These are phyloP conservation scores for Nomada lathburiana DNA, from an alignment of 2,888 invertebrate species.

Conservation along the genomic window DNA sequence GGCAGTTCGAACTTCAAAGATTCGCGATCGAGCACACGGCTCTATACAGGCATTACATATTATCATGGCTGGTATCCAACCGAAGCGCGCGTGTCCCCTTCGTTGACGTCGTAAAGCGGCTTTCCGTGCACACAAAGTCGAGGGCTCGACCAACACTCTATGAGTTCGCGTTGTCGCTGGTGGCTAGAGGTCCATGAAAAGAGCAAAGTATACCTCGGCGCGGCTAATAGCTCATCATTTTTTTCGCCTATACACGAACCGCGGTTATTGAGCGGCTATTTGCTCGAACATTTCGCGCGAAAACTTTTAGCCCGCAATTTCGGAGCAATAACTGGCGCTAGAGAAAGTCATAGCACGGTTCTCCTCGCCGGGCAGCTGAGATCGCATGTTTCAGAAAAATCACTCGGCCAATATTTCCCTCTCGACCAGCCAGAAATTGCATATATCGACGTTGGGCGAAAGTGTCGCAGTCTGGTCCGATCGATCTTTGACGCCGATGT, in stretches of 20 bases:
- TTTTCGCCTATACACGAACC: slow-evolving; percentile 15
- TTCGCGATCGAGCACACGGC: slow-evolving; percentile 55
- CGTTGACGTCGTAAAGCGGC: slow-evolving; percentile 67
- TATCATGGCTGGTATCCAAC: slow-evolving; percentile 68
- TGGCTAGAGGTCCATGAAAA: slow-evolving; percentile 56
- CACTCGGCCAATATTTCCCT: background rate
- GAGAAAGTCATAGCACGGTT: too few species aligned
- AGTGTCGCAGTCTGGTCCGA: slow-evolving; percentile 51
- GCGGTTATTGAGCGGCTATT: slow-evolving; percentile 38
- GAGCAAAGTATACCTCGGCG: slow-evolving; percentile 66
- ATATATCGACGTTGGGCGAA: slow-evolving; percentile 32
- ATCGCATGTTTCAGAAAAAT: too few species aligned
- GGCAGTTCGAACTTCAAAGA: slow-evolving; percentile 66
- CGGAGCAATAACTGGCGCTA: background rate
- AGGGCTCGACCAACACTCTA: slow-evolving; percentile 74
- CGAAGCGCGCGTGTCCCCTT: slow-evolving; percentile 65
- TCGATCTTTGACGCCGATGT: slow-evolving; percentile 65
- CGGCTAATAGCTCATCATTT: slow-evolving; percentile 60
- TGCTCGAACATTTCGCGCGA: slow-evolving; percentile 22
- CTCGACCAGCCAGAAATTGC: background rate
- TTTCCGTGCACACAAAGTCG: slow-evolving; percentile 74
- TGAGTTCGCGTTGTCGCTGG: slow-evolving; percentile 58
- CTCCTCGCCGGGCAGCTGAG: too few species aligned
- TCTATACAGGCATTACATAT: slow-evolving; percentile 75
- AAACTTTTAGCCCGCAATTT: slow-evolving; percentile 13